phyloP scores from a whole-genome alignment of 2,797 vertebrate species.

The Lagorchestes hirsutus region DNA sequence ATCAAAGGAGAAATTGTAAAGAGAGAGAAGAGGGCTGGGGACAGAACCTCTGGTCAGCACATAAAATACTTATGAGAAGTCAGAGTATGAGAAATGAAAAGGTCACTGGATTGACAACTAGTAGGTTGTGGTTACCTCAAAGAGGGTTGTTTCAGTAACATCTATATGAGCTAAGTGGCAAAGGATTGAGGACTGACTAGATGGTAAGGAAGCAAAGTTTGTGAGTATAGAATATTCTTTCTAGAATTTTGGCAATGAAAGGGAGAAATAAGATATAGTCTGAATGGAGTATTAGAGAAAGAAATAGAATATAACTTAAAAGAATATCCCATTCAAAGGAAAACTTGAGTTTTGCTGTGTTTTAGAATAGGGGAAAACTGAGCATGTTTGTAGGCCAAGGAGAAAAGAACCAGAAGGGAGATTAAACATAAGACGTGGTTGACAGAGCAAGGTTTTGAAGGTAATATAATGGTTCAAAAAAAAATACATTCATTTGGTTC shows the following conservation, averaged over 20 bases:
- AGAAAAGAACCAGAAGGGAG: background rate
- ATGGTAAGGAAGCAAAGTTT: background rate
- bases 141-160: background rate
- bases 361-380: background rate
- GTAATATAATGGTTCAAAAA: background rate
- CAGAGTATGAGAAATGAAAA: background rate
- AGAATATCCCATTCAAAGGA: background rate
- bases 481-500: background rate
- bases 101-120: background rate
- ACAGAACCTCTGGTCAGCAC: background rate
- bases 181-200: background rate
- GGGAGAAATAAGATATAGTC: background rate
- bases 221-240: background rate
- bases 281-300: background rate
- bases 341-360: background rate
- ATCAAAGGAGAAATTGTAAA: background rate
- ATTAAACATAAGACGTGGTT: background rate
- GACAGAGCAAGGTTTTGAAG: background rate
- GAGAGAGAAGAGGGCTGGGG: background rate
- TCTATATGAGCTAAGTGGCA: background rate
- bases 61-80: background rate
- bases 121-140: background rate
- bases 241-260: background rate
- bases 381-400: background rate
- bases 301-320: background rate